phyloP scores from a whole-genome alignment of 2,888 invertebrate species.

The Scaptodrosophila latifasciaeformis region DNA sequence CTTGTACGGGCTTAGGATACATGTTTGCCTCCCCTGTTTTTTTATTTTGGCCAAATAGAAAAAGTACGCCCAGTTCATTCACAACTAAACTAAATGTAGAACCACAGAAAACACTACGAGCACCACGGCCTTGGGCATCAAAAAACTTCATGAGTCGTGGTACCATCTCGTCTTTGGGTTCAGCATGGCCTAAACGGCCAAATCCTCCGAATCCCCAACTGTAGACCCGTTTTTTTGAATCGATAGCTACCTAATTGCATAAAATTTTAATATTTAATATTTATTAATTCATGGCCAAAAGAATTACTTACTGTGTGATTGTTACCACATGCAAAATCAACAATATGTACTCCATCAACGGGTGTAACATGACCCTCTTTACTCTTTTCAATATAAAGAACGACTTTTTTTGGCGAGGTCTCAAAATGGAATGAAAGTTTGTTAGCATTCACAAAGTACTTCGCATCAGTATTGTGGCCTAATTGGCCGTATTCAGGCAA shows the following conservation, averaged over 20 bases:
- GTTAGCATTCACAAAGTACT: slow-evolving; percentile 92
- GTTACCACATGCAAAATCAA: slow-evolving; percentile 92
- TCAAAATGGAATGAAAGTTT: slow-evolving; percentile 92
- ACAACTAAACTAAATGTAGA: slow-evolving; percentile 90
- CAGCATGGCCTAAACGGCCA: slow-evolving; percentile 93
- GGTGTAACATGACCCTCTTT: slow-evolving; percentile 90
- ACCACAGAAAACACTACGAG: slow-evolving; percentile 88
- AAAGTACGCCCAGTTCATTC: slow-evolving; percentile 84
- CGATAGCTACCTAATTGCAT: slow-evolving; percentile 83
- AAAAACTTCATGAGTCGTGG: slow-evolving; percentile 91
- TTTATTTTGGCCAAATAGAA: slow-evolving; percentile 93
- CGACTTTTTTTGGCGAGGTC: slow-evolving; percentile 88
- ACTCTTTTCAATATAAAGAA: slow-evolving; percentile 89
- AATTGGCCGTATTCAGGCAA: slow-evolving; percentile 94
- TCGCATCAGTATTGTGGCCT: slow-evolving; percentile 96
- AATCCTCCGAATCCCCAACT: slow-evolving; percentile 98
- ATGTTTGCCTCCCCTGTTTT: slow-evolving; percentile 96
- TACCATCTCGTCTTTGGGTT: slow-evolving; percentile 93
- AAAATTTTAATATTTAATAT: neutral
- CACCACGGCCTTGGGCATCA: slow-evolving; percentile 89
- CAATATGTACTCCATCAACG: slow-evolving; percentile 89
- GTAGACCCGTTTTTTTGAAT: slow-evolving; percentile 90
- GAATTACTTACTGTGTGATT: slow-evolving; percentile 86
- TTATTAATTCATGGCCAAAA: neutral
- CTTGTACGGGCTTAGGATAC: slow-evolving; percentile 96